phyloP scores from a whole-genome alignment of 2,888 invertebrate species.

The Cephus sareptanus region DNA sequence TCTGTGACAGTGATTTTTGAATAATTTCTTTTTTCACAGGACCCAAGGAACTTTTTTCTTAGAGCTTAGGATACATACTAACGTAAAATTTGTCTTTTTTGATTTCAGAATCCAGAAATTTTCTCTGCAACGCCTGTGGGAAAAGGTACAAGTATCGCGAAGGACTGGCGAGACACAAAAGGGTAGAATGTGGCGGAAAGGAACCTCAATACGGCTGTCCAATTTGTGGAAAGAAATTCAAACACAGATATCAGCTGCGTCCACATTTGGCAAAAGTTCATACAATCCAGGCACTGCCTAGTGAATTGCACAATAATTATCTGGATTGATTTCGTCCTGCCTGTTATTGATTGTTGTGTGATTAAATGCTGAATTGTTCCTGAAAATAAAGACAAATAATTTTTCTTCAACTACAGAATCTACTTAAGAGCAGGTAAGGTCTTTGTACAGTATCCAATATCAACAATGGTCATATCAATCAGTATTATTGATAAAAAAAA shows the following conservation, averaged over 20 bases:
- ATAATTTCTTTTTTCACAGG: too few relatives aligned
- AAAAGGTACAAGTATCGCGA: constrained; percentile 56
- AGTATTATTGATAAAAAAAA: too few relatives aligned
- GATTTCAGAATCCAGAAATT: constrained; percentile 25
- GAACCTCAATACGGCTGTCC: constrained; percentile 58
- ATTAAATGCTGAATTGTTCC: too few relatives aligned
- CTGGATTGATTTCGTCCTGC: neutral
- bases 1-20: too few relatives aligned
- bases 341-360: too few relatives aligned
- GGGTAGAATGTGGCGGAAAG: constrained; percentile 64
- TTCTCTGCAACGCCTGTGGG: constrained; percentile 45
- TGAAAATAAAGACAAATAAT: too few relatives aligned
- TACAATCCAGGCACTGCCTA: constrained; percentile 6
- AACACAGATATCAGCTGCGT: constrained; percentile 8
- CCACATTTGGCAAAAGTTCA: constrained; percentile 12
- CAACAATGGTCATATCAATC: too few relatives aligned
- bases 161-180: constrained; percentile 50
- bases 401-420: too few relatives aligned
- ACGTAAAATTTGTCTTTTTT: constrained; percentile 3
- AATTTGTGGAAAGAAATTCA: constrained; percentile 54
- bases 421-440: too few relatives aligned
- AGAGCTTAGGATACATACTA: neutral
- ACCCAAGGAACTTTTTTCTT: too few relatives aligned
- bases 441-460: too few relatives aligned
- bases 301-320: constrained; percentile 6